Conservation (phyloP, 2,113 vertebrate genomes). For the Odocoileus virginianus region DNA sequence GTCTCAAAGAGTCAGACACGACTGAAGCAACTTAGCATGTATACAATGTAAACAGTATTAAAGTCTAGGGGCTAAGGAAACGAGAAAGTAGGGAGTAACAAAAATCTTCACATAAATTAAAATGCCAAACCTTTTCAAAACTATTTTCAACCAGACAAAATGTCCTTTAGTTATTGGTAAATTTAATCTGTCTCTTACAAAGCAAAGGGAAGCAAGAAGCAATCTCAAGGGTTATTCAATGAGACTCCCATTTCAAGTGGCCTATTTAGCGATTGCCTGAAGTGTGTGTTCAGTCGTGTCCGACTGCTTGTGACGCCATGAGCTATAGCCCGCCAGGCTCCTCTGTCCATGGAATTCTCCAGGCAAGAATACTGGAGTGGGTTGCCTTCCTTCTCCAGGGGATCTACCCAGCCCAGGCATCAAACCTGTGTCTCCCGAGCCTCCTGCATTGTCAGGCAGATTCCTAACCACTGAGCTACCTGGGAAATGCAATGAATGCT, state of each 20-base stretch:
- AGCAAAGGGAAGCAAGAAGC: background rate
- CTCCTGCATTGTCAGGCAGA: background rate
- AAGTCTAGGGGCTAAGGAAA: background rate
- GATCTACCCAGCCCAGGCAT: background rate
- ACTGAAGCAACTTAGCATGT: accelerated
- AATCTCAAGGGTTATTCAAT: background rate
- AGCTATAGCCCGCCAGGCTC: background rate
- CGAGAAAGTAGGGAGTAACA: background rate
- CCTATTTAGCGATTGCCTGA: background rate
- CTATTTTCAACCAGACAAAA: background rate
- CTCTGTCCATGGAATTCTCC: background rate
- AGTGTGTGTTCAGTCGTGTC: background rate
- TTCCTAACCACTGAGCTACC: background rate
- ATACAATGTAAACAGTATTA: background rate
- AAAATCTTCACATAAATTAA: background rate
- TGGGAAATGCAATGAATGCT: background rate
- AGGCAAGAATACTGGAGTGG: background rate
- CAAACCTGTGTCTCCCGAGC: background rate
- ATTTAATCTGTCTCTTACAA: background rate
- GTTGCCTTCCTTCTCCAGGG: background rate
- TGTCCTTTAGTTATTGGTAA: background rate
- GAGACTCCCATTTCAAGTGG: background rate
- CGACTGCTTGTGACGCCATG: background rate
- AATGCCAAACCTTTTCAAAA: background rate
- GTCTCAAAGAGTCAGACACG: background rate